Percentiles rank a stretch among this genome's conserved stretches.
Evolutionary conservation across 2,797 vertebrate species (phyloP).

Genomic region (Falco naumanni): DNA sequence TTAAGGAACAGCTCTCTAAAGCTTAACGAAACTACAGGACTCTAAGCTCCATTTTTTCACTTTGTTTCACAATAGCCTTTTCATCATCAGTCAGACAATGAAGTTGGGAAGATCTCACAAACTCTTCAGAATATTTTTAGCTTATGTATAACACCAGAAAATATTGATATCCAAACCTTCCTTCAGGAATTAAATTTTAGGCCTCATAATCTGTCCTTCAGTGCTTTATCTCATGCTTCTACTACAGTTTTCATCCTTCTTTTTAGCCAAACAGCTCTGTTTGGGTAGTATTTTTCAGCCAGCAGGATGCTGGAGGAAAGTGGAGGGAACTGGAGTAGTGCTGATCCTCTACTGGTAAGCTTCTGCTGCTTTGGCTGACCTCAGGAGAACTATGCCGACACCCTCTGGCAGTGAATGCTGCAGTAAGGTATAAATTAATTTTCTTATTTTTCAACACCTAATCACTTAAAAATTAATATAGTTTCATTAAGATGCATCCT

Average conservation of each 20-base stretch:
- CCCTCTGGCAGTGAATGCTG: neutral
- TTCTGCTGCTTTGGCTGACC: neutral
- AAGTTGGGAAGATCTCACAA: neutral
- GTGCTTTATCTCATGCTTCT: neutral
- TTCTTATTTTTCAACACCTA: neutral
- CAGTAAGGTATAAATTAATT: neutral
- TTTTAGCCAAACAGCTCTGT: neutral
- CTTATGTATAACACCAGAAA: neutral
- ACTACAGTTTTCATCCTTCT: neutral
- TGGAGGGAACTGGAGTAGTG: neutral
- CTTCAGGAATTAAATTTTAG: neutral
- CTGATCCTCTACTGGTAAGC: neutral
- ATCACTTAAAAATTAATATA: neutral
- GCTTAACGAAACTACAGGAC: neutral
- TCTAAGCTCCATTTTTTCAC: neutral
- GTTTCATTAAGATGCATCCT: neutral
- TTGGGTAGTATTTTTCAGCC: neutral
- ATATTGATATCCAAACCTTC: neutral
- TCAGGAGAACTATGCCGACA: neutral
- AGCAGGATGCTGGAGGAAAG: neutral
- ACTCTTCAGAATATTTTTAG: neutral
- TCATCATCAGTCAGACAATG: neutral
- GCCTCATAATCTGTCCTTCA: fast-evolving
- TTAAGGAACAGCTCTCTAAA: neutral
- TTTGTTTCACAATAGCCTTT: neutral